phyloP scores from a whole-genome alignment of 2,888 invertebrate species.

The Pristionchus maxplancki region DNA sequence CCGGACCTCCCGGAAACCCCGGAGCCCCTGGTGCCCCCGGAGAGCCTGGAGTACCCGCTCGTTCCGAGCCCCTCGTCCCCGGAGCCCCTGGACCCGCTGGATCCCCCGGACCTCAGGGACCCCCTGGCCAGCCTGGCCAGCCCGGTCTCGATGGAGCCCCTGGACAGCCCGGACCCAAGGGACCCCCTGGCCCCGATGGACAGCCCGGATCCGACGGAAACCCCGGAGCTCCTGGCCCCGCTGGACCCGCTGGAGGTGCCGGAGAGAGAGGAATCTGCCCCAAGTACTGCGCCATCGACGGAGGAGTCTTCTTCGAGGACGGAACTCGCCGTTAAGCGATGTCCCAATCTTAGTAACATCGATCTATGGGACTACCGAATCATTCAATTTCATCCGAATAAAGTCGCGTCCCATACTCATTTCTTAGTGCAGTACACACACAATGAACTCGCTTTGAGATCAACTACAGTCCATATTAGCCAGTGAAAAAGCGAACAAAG shows the following conservation, averaged over 20 bases:
- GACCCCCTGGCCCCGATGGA: constrained; percentile 52
- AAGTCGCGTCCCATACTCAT: constrained; percentile 36
- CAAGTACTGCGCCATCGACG: constrained; percentile 69
- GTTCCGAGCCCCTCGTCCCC: constrained; percentile 58
- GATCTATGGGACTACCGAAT: not conserved
- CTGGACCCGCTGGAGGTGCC: constrained; percentile 49
- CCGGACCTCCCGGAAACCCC: constrained; percentile 60
- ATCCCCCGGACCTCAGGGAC: constrained; percentile 52
- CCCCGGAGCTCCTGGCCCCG: constrained; percentile 59
- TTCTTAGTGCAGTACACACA: not conserved
- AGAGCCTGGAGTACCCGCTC: constrained; percentile 63
- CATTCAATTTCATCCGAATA: constrained; percentile 35
- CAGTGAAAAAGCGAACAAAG: constrained; percentile 32
- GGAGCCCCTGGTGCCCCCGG: constrained; percentile 65
- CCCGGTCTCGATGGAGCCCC: constrained; percentile 50
- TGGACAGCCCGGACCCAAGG: constrained; percentile 52
- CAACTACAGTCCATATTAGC: not conserved
- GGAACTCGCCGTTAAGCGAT: constrained; percentile 60
- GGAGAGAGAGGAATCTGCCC: constrained; percentile 64
- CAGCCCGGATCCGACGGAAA: constrained; percentile 52
- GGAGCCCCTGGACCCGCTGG: constrained; percentile 54
- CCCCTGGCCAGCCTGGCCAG: constrained; percentile 49
- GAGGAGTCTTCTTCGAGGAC: constrained; percentile 70
- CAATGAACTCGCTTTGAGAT: not conserved
- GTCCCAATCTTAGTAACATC: not conserved